phyloP scores from a whole-genome alignment of 64 coral and sea anemone genomes.

The Porites australiensis region DNA sequence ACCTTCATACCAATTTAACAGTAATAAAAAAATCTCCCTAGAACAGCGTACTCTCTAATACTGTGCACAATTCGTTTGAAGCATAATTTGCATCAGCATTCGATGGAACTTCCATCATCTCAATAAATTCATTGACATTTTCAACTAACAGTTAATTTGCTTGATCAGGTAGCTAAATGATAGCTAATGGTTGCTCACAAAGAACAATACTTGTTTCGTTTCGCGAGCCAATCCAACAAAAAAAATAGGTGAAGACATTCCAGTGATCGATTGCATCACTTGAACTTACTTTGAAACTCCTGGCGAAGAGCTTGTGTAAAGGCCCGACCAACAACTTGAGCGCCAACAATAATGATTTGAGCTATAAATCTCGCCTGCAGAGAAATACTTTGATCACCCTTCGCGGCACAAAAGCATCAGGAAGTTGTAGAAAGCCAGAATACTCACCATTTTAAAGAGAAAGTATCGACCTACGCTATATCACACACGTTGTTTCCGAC shows the following conservation, averaged over 20 bases:
- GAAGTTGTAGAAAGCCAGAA: background rate
- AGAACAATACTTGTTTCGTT: no score
- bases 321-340: constrained; percentile 92
- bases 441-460: constrained; percentile 16
- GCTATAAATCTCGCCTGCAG: constrained; percentile 93
- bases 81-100: no score
- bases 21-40: no score
- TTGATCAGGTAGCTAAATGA: no score
- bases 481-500: constrained; percentile 9
- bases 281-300: constrained; percentile 95
- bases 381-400: background rate
- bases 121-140: no score
- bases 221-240: no score
- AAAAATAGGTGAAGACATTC: background rate
- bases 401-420: background rate
- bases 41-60: no score
- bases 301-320: constrained; percentile 95
- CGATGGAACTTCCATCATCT: no score
- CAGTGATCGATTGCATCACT: constrained; percentile 11
- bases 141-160: no score
- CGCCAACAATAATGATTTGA: constrained; percentile 95
- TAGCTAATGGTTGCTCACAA: no score
- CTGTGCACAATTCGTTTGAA: no score
- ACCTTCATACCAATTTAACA: no score
- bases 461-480: background rate